Base-by-base conservation (phyloP, 37 sponge, comb jelly and placozoan genomes). In the Halichondria panicea region DNA sequence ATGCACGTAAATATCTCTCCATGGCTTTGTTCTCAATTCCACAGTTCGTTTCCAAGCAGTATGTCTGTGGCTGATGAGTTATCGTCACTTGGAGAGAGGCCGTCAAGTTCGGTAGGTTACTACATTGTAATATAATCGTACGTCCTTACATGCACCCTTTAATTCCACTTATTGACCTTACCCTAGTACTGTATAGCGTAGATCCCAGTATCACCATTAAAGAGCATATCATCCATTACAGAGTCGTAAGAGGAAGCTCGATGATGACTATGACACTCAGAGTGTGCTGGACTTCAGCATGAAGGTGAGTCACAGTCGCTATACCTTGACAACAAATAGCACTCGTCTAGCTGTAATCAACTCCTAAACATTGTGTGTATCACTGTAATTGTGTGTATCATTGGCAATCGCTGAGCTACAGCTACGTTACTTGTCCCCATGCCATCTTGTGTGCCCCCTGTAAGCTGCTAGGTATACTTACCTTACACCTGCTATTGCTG, bases 281-380 rank as follows among this genome's bases (percentile, higher is more conserved):
- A 80, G 81, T 70, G 81, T 80, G 27, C 57, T 34, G 25, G 81
- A 80, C 71, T 48, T 80, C 52, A 9, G 30, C 8, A 41, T 66
- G 21, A 42, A 36, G 37, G 81, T 80, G 31, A 43, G 81, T 78
- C n/a, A n/a, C n/a, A n/a, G n/a, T n/a, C n/a, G n/a, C n/a, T n/a
- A n/a, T n/a, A n/a, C n/a, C n/a, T n/a, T n/a, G n/a, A n/a, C n/a
- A n/a, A n/a, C n/a, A n/a, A n/a, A n/a, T n/a, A n/a, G n/a, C n/a
- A n/a, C n/a, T n/a, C n/a, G n/a, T n/a, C n/a, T n/a, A n/a, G n/a
- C n/a, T n/a, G n/a, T n/a, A n/a, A n/a, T n/a, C n/a, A n/a, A n/a
- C n/a, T n/a, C n/a, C n/a, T n/a, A n/a, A n/a, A n/a, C n/a, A n/a
- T n/a, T n/a, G n/a, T n/a, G n/a, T n/a, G n/a, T n/a, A n/a, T n/a